Evolutionary conservation across 2,113 vertebrate genomes (phyloP), one percentile per base, ranked within the genome.

Genomic region (Phrynosoma blainvillii): DNA sequence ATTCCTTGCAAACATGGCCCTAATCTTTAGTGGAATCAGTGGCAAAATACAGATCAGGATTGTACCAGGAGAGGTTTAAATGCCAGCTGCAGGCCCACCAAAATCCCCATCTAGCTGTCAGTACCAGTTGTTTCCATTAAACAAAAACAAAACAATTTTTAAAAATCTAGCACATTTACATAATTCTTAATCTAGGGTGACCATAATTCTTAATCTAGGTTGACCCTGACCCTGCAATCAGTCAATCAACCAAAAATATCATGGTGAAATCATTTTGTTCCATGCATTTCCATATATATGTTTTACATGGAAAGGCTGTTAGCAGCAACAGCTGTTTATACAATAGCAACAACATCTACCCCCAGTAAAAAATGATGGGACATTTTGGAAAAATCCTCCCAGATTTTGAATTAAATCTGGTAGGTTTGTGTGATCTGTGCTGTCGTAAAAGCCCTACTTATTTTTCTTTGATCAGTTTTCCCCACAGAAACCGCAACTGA

Each of bases 391-490:
- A 23, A 4, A 7, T 23, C 23, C 76, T 74, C 36, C 54, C 42
- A 36, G 47, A n/a, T 87, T 82, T 42, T 47, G 20, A 82, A 87
- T 65, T 36, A 47, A 47, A 47, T n/a, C 11, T 75, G 70, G 8
- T 65, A 62, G 30, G 56, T 66, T 75, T 65, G 21, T 56, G 47
- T 11, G 23, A 66, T 75, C 5, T n/a, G 16, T 30, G 23, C 36
- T 87, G 10, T 62, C 36, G 30, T 54, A 23, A 87, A 86, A 87
- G 92, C 86, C 87, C 90, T 23, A 5, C 88, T 94, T 92, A 93
- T 89, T 80, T 93, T 91, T 84, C 82, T 90, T 89, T 94, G 91
- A 93, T 87, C 91, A 56, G 54, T 93, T 92, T 89, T 93, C 91
- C 89, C 59, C 87, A 77, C 87, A 81, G 91, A 95, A 94, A 94